These are phyloP conservation scores for Steatornis caripensis DNA, from an alignment of 2,113 vertebrate species.

Conservation along the genomic window DNA sequence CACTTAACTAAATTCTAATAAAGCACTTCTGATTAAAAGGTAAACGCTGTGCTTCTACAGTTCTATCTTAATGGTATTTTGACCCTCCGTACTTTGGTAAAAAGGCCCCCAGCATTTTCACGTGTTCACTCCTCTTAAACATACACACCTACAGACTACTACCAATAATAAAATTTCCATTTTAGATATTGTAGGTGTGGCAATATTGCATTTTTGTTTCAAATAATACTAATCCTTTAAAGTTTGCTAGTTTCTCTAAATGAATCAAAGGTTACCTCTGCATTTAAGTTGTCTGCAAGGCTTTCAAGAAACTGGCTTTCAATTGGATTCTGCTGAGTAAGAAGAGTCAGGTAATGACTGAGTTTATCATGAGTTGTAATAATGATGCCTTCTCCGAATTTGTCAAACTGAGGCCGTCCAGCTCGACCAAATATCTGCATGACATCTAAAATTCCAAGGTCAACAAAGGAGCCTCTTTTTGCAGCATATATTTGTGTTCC, in stretches of 20 bases:
- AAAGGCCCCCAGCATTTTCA: not conserved
- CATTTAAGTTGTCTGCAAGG: constrained; percentile 94
- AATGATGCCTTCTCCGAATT: constrained; percentile 93
- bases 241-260: not conserved
- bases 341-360: constrained; percentile 94
- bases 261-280: constrained; percentile 81
- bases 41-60: not conserved
- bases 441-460: constrained; percentile 98
- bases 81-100: not conserved
- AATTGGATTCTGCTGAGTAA: constrained; percentile 98
- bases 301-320: constrained; percentile 96
- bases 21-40: not conserved
- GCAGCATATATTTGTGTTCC: constrained; percentile 98
- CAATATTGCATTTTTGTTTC: not conserved
- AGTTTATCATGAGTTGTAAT: constrained; percentile 97
- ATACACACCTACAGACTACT: not conserved
- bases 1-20: not conserved
- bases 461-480: constrained; percentile 94
- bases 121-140: not conserved
- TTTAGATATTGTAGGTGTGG: not conserved
- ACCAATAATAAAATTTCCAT: not conserved
- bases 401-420: constrained; percentile 95
- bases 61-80: not conserved
- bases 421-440: constrained; percentile 99
- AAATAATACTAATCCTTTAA: not conserved